Conservation (phyloP, 2,797 vertebrate genomes). For the Sebastes diaconus region DNA sequence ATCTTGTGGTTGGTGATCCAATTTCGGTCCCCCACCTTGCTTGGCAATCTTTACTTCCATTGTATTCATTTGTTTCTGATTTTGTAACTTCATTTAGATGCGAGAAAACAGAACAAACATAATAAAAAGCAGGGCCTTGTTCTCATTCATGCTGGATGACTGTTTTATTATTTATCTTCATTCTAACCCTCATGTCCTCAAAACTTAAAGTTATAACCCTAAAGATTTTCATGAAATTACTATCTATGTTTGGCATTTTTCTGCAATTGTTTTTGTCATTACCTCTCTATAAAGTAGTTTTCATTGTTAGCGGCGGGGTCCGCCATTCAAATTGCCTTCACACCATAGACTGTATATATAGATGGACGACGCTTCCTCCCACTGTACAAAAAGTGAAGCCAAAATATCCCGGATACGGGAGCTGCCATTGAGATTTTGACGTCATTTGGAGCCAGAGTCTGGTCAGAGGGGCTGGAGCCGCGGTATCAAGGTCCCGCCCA, state of each 20-base stretch:
- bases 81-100: neutral
- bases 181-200: neutral
- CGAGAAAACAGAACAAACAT: neutral
- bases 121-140: neutral
- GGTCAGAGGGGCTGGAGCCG: too few species aligned
- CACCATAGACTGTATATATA: too few species aligned
- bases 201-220: neutral
- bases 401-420: too few species aligned
- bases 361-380: too few species aligned
- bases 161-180: neutral
- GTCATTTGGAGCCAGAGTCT: too few species aligned
- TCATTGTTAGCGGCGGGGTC: neutral
- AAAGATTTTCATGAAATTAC: neutral
- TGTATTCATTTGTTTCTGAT: constrained; percentile 1
- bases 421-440: too few species aligned
- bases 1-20: constrained; percentile 24
- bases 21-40: constrained; percentile 23
- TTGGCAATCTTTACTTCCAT: constrained; percentile 8
- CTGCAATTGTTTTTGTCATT: neutral
- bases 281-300: neutral
- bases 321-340: neutral
- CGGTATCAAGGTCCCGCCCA: too few species aligned
- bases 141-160: neutral
- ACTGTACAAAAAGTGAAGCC: too few species aligned
- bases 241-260: neutral